Conservation (phyloP, 2,888 invertebrate genomes). For the Sesia apiformis region DNA sequence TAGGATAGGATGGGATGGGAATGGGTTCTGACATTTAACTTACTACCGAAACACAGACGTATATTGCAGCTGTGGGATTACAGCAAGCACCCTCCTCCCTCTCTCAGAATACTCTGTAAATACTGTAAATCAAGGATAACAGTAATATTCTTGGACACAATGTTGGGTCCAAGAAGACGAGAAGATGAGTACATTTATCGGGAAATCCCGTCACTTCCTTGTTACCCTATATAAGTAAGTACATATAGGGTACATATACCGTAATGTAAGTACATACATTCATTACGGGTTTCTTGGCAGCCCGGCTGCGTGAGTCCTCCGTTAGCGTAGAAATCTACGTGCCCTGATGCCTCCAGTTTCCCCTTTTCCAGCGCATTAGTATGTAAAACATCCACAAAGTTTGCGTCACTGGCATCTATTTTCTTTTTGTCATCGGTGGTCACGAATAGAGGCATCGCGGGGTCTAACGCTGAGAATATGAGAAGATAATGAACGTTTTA, state of each 20-base stretch:
- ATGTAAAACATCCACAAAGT: slow-evolving; percentile 78
- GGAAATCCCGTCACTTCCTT: too few relatives aligned
- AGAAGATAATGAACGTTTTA: too few relatives aligned
- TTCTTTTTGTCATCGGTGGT: slow-evolving; percentile 51
- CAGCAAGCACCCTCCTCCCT: too few relatives aligned
- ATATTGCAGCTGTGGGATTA: too few relatives aligned
- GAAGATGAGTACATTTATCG: too few relatives aligned
- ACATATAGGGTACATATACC: background rate
- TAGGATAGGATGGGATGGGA: too few relatives aligned
- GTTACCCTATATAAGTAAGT: background rate
- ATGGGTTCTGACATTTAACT: too few relatives aligned
- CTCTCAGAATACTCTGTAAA: too few relatives aligned
- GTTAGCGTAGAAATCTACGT: slow-evolving; percentile 75
- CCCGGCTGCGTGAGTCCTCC: slow-evolving; percentile 76
- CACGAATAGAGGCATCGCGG: slow-evolving; percentile 78
- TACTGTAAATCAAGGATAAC: too few relatives aligned
- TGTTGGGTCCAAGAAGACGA: too few relatives aligned
- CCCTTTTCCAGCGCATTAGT: slow-evolving; percentile 76
- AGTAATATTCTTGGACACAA: too few relatives aligned
- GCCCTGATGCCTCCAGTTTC: slow-evolving; percentile 65
- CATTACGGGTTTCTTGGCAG: slow-evolving; percentile 36
- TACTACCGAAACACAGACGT: too few relatives aligned
- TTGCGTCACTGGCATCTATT: slow-evolving; percentile 72
- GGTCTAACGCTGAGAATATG: slow-evolving; percentile 72
- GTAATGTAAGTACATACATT: background rate